Evolutionary conservation across 2,797 vertebrate genomes (phyloP).

Genomic region (Sardinella longiceps): DNA sequence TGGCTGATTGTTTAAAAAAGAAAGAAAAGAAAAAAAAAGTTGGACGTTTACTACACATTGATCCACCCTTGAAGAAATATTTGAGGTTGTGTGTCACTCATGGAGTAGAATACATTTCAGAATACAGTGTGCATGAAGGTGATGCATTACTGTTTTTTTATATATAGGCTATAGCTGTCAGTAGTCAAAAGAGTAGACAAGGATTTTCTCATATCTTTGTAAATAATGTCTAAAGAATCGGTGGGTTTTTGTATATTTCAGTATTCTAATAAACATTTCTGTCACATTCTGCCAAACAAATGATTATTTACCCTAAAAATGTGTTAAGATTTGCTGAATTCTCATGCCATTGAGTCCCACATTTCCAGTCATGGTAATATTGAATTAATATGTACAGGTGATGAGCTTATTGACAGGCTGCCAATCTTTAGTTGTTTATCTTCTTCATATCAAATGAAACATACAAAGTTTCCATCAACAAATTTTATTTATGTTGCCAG

Average conservation of each 20-base stretch:
- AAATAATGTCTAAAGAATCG: background rate
- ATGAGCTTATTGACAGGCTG: background rate
- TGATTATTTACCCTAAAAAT: background rate
- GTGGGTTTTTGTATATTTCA: conserved; percentile 21
- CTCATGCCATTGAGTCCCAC: background rate
- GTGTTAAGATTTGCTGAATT: background rate
- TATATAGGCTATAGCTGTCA: background rate
- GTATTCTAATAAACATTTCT: conserved; percentile 18
- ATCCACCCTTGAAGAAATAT: background rate
- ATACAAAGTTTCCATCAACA: background rate
- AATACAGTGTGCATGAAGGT: background rate
- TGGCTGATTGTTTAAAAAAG: background rate
- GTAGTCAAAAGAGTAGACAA: background rate
- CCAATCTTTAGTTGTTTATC: background rate
- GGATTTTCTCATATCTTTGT: conserved; percentile 19
- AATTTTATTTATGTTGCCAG: background rate
- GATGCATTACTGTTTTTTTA: conserved; percentile 10
- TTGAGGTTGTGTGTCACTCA: background rate
- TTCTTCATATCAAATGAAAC: background rate
- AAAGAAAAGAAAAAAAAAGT: background rate
- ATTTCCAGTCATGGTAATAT: background rate
- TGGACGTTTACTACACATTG: conserved; percentile 3
- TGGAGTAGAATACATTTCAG: background rate
- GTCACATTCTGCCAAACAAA: background rate
- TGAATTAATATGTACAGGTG: background rate